Base-by-base conservation (phyloP, 1,140 invertebrate genomes). In the Zaprionus camerounensis region DNA sequence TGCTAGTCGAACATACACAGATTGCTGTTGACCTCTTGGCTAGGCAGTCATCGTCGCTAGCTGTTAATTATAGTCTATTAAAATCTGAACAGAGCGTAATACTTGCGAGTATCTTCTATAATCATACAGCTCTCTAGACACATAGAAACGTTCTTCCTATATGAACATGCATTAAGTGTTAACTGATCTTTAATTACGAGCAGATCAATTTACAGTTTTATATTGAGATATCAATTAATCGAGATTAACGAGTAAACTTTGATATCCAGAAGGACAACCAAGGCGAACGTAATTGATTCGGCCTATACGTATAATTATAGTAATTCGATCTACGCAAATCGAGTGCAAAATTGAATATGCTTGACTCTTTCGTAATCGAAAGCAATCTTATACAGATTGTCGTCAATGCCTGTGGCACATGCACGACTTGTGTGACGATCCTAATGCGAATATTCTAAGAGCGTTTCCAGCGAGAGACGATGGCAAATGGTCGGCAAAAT, bases 11-110 rank as follows among this genome's bases (percentile, higher is more conserved):
- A 58, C 49, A 34, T 41, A 38, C 46, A 68, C 55, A 51, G 67
- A 69, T 81, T 76, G 68, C 64, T 56, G 78, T 62, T 81, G 69
- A 81, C 81, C 78, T 88, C 81, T 90, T 90, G 69, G 15, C 22
- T 71, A 57, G 53, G 62, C 46, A 51, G 56, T 78, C 38, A 5
- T 41, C 41, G n/a, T 9, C 15, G 38, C 38, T 65, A 44, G 56
- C 36, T 63, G 75, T 49, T 77, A 77, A 77, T 77, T 77, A 68
- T 66, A 51, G 64, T 3, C 75, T 73, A 77, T 77, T 77, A 77
- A 64, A 68, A 68, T 13, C 38, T 49, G 49, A 58, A 26, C 51
- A 51, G 59, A 31, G 11, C 31, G 15, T 5, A 13, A 44, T 26
- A 24, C 17, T 55, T 24, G 28, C 44, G 44, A 46, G 20, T 64